phyloP scores from a whole-genome alignment of 2,888 invertebrate species.

The Leptinotarsa peninsularis region DNA sequence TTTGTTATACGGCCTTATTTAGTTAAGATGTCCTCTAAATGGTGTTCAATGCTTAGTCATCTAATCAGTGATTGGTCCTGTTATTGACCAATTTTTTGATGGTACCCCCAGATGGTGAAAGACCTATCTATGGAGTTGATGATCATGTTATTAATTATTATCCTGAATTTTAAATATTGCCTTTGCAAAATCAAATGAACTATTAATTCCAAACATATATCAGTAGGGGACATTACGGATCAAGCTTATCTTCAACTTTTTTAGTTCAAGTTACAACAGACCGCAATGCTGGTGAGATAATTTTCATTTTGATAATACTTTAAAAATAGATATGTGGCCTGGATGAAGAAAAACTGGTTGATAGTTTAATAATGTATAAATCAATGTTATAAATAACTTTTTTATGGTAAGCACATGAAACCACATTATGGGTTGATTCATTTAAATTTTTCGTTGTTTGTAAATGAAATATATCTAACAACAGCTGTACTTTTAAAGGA shows the following conservation, averaged over 20 bases:
- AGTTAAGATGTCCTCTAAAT: no score
- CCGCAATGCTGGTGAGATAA: conserved; percentile 17
- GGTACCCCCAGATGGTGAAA: no score
- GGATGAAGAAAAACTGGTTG: conserved; percentile 17
- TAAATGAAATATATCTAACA: not conserved
- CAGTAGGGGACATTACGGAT: not conserved
- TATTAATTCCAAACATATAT: not conserved
- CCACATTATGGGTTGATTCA: not conserved
- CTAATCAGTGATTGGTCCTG: no score
- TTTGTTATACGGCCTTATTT: no score
- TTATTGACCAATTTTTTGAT: no score
- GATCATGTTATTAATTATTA: no score
- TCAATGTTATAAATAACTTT: conserved; percentile 25
- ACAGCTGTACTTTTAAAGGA: not conserved
- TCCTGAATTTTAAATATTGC: not conserved
- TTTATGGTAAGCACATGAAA: conserved; percentile 2
- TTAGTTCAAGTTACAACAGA: conserved; percentile 9
- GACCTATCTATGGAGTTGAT: no score
- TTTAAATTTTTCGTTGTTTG: not conserved
- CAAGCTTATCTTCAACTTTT: conserved; percentile 12
- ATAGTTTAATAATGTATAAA: conserved; percentile 17
- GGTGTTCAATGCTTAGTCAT: no score
- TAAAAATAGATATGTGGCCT: conserved; percentile 12
- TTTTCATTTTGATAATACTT: conserved; percentile 18
- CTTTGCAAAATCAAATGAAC: not conserved